Evolutionary conservation across 2,113 vertebrate species (phyloP), one percentile per base, ranked within the genome.

Genomic region (Sigmodon hispidus): DNA sequence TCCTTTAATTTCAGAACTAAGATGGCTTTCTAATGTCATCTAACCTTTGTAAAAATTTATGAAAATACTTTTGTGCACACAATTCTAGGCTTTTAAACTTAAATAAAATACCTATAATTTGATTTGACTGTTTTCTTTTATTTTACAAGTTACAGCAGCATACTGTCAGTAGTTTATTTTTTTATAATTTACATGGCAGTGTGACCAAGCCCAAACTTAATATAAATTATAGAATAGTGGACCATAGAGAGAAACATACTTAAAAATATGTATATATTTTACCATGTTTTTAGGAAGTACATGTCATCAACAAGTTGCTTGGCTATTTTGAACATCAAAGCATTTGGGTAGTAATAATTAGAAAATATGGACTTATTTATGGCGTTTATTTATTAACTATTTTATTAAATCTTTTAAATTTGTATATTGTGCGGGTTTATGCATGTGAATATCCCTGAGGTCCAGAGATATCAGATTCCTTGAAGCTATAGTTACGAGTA

Each of bases 221-320:
- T 61, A 91, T 79, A 91, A 88, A 76, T n/a, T 80, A 94, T 63
- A 83, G 13, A 0, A 61, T 85, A 94, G 31, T 75, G 87, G 12
- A 1, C 13, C 6, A 70, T 36, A 65, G 21, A 87, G 24, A 79
- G 40, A 59, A 90, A 70, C 3, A 72, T 45, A 89, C 52, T 61
- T 55, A 73, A 50, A 95, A 72, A 77, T 84, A n/a, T 52, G 34
- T 50, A 40, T 52, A 76, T 31, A 72, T 26, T 52, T 40, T 48
- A 63, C 36, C 70, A 67, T 36, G 13, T 93, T 86, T 48, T 91
- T 89, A 61, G 9, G 40, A 65, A 29, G 26, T 4, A 15, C 21
- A 89, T 15, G 11, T 34, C 15, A 10, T 81, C n/a, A 65, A 34
- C 11, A 73, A n/a, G 7, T 63, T 59, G 1, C 59, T n/a, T 76